phyloP scores from a whole-genome alignment of 2,797 vertebrate species.

The Toxotes lorentzi region DNA sequence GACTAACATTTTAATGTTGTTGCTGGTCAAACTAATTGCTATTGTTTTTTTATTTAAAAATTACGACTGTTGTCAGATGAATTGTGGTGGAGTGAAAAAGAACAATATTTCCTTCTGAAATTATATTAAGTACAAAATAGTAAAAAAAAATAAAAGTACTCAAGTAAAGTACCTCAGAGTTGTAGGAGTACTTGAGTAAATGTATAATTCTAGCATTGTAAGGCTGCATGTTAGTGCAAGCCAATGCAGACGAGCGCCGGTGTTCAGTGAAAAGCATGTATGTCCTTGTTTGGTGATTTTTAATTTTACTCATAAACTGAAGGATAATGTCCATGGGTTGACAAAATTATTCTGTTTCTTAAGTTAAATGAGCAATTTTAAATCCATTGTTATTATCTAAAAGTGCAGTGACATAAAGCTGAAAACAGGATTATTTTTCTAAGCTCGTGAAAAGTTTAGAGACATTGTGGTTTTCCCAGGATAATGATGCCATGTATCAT shows the following conservation, averaged over 20 bases:
- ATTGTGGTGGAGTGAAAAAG: not conserved
- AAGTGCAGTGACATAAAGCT: not conserved
- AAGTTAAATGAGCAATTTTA: not conserved
- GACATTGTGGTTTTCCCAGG: not conserved
- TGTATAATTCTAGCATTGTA: not conserved
- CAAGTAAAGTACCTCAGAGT: not conserved
- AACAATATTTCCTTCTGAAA: not conserved
- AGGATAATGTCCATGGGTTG: not conserved
- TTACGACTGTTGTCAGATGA: not conserved
- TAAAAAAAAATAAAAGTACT: not conserved
- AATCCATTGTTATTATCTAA: not conserved
- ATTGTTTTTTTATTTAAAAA: not conserved
- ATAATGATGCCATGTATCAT: not conserved
- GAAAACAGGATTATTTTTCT: not conserved
- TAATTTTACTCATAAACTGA: not conserved
- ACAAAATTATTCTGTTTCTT: not conserved
- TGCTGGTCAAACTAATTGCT: not conserved
- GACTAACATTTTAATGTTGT: not conserved
- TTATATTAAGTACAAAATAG: not conserved
- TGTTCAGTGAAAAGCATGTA: not conserved
- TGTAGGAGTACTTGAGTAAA: not conserved
- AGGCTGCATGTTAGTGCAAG: not conserved
- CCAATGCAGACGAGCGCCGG: not conserved
- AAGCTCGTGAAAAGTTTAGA: constrained; percentile 2
- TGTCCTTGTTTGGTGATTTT: not conserved